Base-by-base conservation (phyloP, 2,888 invertebrate genomes). In the Drosophila parthenogenetica region DNA sequence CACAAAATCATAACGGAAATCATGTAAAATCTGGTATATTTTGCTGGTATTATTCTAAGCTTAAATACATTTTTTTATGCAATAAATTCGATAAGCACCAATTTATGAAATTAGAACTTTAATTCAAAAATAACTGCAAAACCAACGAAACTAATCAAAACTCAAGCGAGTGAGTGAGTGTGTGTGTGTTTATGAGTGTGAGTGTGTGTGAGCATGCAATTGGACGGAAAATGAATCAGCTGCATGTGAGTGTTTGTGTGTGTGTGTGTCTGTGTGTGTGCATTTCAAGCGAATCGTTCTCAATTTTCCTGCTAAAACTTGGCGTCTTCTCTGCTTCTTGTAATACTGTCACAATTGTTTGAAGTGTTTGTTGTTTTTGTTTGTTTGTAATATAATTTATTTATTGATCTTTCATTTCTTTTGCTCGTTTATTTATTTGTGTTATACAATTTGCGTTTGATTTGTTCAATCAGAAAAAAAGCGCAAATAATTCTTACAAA, bases 41-140 rank as follows among this genome's bases (percentile, higher is more conserved):
- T 29, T 25, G 37, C 10, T 39, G 25, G 5, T 40, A 29, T 51
- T 60, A 54, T 25, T 37, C 25, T 61, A 49, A 29, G 58, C 58
- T 40, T 53, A 62, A 68, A 60, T 53, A 54, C 55, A 53, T 51
- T 53, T 22, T 57, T 25, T 58, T 70, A 43, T 63, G 83, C 89
- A 89, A 90, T 89, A 87, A 89, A 89, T 90, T 89, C 90, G 90
- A 86, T 89, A 89, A 89, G 90, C 88, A 89, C 90, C 88, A 90
- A 90, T 89, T 86, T 64, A 89, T 84, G 53, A 75, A 79, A 76
- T 54, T 16, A 59, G 48, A 60, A 63, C 50, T 57, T 45, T 10
- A 63, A 57, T 49, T 39, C 17, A 49, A 48, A 32, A 8, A 5
- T 25, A 62, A 62, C 17, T 57, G 37, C 16, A 22, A 42, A 51